Conservation (phyloP, 1,140 invertebrate species). For the Aphaenogaster ashmeadi region DNA sequence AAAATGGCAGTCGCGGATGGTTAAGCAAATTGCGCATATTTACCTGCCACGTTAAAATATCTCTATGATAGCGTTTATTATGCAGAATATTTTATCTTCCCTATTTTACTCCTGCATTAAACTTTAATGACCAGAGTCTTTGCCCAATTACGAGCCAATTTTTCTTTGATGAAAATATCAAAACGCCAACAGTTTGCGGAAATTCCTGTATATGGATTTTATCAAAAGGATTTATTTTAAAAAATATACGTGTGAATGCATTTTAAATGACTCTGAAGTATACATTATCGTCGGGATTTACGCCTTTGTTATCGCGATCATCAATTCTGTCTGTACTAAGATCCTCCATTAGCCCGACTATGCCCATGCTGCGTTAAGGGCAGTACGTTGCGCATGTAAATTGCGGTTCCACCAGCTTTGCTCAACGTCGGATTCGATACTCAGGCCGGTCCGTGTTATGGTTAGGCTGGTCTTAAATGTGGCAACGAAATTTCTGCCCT, state of each 20-base stretch:
- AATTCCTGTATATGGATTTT: not conserved
- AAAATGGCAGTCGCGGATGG: not conserved
- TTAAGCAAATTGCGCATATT: slow-evolving; percentile 16
- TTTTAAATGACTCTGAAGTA: not conserved
- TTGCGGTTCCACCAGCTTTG: slow-evolving; percentile 56
- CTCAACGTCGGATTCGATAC: slow-evolving; percentile 58
- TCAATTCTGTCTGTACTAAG: slow-evolving; percentile 39
- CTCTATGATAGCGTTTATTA: not conserved
- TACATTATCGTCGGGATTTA: slow-evolving; percentile 7
- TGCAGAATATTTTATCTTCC: not conserved
- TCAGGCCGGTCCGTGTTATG: slow-evolving; percentile 42
- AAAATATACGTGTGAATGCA: not conserved
- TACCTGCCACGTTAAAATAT: not conserved
- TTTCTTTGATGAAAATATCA: not conserved
- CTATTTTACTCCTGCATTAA: not conserved
- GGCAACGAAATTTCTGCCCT: slow-evolving; percentile 60
- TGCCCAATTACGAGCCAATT: not conserved
- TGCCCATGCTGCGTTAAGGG: slow-evolving; percentile 31
- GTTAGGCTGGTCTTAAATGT: slow-evolving; percentile 49
- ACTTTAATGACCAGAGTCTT: not conserved
- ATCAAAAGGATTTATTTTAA: not conserved
- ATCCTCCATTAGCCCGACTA: slow-evolving; percentile 43
- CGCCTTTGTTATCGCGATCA: slow-evolving; percentile 34
- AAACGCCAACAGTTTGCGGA: not conserved
- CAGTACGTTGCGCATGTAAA: slow-evolving; percentile 52